These are phyloP conservation scores for Stercorarius parasiticus DNA, from an alignment of 2,113 vertebrate genomes.

Conservation along the genomic window DNA sequence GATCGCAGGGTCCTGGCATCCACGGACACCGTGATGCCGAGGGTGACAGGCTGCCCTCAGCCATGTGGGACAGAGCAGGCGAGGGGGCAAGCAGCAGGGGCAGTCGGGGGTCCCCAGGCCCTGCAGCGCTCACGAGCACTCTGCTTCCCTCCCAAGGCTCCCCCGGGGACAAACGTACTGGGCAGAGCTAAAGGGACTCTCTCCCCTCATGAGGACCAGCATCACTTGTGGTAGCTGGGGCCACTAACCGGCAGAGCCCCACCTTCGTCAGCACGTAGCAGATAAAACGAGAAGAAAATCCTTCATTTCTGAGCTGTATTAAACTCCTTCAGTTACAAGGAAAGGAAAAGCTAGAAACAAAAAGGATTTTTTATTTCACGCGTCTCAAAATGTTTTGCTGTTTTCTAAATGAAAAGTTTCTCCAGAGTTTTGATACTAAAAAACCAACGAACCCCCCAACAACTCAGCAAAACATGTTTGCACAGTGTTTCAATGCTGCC, in stretches of 20 bases:
- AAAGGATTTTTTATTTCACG: not conserved
- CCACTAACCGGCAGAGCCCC: not conserved
- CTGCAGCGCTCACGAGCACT: not conserved
- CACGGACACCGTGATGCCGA: fast-evolving
- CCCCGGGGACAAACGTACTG: not conserved
- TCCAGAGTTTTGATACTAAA: not conserved
- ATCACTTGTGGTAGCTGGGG: not conserved
- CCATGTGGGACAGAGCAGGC: not conserved
- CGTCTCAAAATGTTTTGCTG: not conserved
- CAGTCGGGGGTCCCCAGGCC: not conserved
- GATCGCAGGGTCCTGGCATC: not conserved
- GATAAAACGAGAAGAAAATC: not conserved
- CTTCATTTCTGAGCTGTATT: not conserved
- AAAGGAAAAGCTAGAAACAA: not conserved
- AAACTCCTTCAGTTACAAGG: not conserved
- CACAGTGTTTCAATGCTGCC: not conserved
- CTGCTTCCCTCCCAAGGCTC: not conserved
- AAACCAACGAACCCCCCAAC: not conserved
- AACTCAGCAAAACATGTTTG: not conserved
- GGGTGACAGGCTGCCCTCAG: not conserved
- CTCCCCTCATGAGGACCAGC: not conserved
- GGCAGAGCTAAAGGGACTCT: not conserved
- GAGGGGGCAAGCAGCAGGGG: not conserved
- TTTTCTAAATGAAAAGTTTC: not conserved
- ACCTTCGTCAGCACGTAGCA: not conserved